Conservation (phyloP, 1,140 invertebrate genomes). For the Neotoxoptera formosana region DNA sequence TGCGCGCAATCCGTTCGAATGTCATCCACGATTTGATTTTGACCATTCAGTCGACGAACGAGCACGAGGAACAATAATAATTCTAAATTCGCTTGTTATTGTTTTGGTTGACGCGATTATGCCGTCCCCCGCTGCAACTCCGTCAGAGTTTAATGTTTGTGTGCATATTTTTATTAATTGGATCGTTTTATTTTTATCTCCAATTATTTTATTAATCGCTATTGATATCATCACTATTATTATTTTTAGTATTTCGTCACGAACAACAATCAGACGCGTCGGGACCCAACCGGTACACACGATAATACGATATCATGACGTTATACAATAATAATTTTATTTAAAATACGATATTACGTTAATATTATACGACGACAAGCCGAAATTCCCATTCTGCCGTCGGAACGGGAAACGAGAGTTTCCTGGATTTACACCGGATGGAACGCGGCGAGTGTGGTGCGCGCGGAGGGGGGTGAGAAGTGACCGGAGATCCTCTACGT, state of each 20-base stretch:
- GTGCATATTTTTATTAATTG: not conserved
- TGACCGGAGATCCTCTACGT: constrained; percentile 3
- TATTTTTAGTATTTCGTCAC: not conserved
- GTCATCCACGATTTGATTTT: no score
- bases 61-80: not conserved
- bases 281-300: not conserved
- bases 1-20: no score
- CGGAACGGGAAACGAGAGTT: constrained; percentile 38
- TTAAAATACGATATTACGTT: not conserved
- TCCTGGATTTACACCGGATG: constrained; percentile 21
- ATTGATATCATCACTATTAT: no score
- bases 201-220: not conserved
- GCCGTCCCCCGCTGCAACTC: not conserved
- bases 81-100: not conserved
- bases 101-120: not conserved
- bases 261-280: not conserved
- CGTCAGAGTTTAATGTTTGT: not conserved
- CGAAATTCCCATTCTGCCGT: not conserved
- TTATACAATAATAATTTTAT: not conserved
- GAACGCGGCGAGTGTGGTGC: not conserved
- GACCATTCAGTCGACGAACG: not conserved
- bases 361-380: not conserved
- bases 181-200: not conserved
- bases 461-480: not conserved
- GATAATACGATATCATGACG: not conserved